Base-by-base conservation (phyloP, 2,888 invertebrate species). In the Erebia palarica region DNA sequence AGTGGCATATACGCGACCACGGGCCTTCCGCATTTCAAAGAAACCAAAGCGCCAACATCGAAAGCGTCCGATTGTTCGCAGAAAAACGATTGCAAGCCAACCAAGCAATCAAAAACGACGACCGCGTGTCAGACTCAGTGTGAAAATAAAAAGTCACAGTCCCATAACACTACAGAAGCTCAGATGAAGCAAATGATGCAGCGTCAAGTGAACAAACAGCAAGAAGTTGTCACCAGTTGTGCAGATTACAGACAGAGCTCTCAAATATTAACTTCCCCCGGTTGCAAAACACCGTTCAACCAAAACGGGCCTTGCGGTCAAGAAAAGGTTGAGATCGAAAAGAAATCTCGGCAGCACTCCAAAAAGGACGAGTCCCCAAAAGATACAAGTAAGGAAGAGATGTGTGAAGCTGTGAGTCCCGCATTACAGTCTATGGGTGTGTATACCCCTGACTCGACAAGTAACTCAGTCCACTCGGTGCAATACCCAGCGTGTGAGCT, bases 391-490 rank as follows among this genome's bases (percentile, higher is more conserved):
- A 92, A 93, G 65, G 93, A 94, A 66, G 93, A 93, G 76, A 82
- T 87, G 82, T 91, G 92, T 60, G 92, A 91, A 68, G 87, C 92
- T 0, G 92, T 91, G 9, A 93, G 93, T 61, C 93, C 95, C 0
- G 96, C 96, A 65, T 87, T 96, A 73, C 95, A 96, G n/a, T 96
- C 96, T 1, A 96, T 97, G 95, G 97, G 97, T 0, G 97, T 97
- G 0, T 98, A 97, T 82, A 97, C 97, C 0, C 96, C 97, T 0
- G 97, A 97, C 80, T 96, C 97, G 0, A 96, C 97, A 0, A 96
- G 96, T 53, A 97, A 97, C 83, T 96, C 96, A 0, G 96, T 97
- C 10, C 96, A 97, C 76, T 96, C 97, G 67, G 94, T 98, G 78
- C 95, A 95, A 78, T 97, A 97, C 80, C 94, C 95, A 0, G 96